A percentile compares a stretch with the other conserved stretches of the same genome.
Conservation (phyloP, 2,888 invertebrate species). For the Sceliomorpha sp. region DNA sequence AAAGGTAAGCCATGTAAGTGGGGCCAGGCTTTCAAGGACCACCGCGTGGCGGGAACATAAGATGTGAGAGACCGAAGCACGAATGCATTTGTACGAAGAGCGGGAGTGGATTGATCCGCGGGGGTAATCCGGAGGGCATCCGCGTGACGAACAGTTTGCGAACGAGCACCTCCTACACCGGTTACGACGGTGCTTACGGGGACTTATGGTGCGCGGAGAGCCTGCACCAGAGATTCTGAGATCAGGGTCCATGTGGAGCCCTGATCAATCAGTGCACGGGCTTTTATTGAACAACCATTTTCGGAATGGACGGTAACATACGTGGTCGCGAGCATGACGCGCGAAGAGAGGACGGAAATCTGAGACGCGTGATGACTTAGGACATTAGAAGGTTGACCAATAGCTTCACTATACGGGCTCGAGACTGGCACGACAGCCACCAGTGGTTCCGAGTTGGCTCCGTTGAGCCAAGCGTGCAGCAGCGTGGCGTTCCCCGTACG, state of each 20-base stretch:
- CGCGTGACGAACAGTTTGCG: neutral
- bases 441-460: too few relatives aligned
- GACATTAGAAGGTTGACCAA: neutral
- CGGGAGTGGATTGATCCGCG: neutral
- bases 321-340: conserved; percentile 10
- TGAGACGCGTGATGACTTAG: neutral
- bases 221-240: conserved; percentile 3
- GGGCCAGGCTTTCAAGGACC: neutral
- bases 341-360: neutral
- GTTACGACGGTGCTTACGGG: neutral
- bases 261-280: too few relatives aligned
- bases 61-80: conserved; percentile 2
- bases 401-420: too few relatives aligned
- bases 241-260: conserved; percentile 9
- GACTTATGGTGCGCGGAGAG: neutral
- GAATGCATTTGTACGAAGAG: neutral
- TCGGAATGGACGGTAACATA: conserved; percentile 1
- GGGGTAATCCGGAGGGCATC: neutral
- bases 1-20: conserved; percentile 8
- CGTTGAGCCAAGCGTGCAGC: too few relatives aligned
- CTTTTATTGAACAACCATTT: conserved; percentile 3
- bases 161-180: neutral
- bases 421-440: too few relatives aligned
- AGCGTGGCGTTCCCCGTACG: too few relatives aligned
- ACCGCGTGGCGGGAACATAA: neutral